Conservation (phyloP, 2,888 invertebrate genomes). For the Noctuana brunneofusca region DNA sequence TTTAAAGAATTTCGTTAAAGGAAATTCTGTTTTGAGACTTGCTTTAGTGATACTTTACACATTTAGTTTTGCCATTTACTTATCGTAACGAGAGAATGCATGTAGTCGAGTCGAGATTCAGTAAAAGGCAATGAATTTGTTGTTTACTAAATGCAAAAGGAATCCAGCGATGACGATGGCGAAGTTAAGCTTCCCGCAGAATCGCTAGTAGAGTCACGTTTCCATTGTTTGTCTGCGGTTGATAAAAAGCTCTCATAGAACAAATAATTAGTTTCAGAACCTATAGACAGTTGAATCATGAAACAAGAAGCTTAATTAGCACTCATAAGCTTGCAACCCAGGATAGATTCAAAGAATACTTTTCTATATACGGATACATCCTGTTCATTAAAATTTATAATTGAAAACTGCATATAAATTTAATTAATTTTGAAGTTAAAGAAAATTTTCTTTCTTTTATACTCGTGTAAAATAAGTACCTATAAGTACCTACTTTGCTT, state of each 20-base stretch:
- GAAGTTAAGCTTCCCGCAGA: slow-evolving; percentile 56
- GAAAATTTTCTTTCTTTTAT: no score
- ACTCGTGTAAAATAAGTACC: no score
- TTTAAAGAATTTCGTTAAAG: slow-evolving; percentile 51
- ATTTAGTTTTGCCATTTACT: slow-evolving; percentile 53
- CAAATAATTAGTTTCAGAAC: slow-evolving; percentile 74
- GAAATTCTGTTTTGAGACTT: slow-evolving; percentile 54
- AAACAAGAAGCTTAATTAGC: slow-evolving; percentile 77
- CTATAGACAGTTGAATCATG: slow-evolving; percentile 57
- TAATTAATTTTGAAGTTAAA: no score
- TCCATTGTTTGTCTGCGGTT: slow-evolving; percentile 74
- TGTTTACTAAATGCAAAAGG: slow-evolving; percentile 44
- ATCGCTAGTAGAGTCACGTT: slow-evolving; percentile 78
- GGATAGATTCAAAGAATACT: slow-evolving; percentile 37
- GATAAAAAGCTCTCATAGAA: slow-evolving; percentile 72
- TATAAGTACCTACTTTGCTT: no score
- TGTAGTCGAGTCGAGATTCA: slow-evolving; percentile 36
- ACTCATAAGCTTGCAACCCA: slow-evolving; percentile 60
- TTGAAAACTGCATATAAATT: neutral
- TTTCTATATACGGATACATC: slow-evolving; percentile 7
- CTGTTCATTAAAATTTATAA: neutral
- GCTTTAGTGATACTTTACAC: slow-evolving; percentile 44
- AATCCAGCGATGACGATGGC: slow-evolving; percentile 45
- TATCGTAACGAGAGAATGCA: slow-evolving; percentile 49
- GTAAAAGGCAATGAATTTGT: slow-evolving; percentile 43